Conservation (phyloP, 2,888 invertebrate genomes). For the Melipona beecheii region DNA sequence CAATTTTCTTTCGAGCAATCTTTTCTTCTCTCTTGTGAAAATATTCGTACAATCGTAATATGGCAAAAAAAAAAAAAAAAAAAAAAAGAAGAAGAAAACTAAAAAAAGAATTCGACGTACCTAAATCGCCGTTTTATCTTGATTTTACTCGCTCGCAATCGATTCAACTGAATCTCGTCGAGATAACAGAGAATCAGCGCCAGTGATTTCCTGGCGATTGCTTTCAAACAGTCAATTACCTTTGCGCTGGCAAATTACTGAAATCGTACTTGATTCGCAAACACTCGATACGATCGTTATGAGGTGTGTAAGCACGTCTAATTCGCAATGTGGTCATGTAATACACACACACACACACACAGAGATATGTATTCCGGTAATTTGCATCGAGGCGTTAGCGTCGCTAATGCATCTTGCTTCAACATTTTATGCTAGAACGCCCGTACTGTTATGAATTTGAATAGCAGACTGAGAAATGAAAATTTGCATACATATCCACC, state of each 20-base stretch:
- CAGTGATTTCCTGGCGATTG: constrained; percentile 53
- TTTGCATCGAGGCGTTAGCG: constrained; percentile 62
- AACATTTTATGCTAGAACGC: constrained; percentile 30
- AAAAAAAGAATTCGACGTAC: background rate
- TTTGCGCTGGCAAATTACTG: constrained; percentile 52
- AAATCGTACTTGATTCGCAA: constrained; percentile 39
- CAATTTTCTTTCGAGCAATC: background rate
- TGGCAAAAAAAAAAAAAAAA: background rate
- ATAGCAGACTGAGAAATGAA: constrained; percentile 25
- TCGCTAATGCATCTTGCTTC: background rate
- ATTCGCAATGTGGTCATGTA: constrained; percentile 44
- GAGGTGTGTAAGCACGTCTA: constrained; percentile 65
- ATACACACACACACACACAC: too few species aligned
- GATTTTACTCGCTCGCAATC: constrained; percentile 39
- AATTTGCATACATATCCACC: constrained; percentile 15
- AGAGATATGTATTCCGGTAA: constrained; percentile 58
- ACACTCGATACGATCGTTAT: constrained; percentile 53
- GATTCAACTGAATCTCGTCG: constrained; percentile 26
- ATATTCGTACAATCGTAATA: background rate
- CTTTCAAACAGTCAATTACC: constrained; percentile 59
- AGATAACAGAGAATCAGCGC: constrained; percentile 51
- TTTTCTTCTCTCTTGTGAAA: background rate
- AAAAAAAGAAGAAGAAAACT: background rate
- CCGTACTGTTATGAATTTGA: constrained; percentile 58
- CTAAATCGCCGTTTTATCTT: constrained; percentile 46